Evolutionary conservation across 2,888 invertebrate genomes (phyloP).

Genomic region (Limenitis camilla): DNA sequence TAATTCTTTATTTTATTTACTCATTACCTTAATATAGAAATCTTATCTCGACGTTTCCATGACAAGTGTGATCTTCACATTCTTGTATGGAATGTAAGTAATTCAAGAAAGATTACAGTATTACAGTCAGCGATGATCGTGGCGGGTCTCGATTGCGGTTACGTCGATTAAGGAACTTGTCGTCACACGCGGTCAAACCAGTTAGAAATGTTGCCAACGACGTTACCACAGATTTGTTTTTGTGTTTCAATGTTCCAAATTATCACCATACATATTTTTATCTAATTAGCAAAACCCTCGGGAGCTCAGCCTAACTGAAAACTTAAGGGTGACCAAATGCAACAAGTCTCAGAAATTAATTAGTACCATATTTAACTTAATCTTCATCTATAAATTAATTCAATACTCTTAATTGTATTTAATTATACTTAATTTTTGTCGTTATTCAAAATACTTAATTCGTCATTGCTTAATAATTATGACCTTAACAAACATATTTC

Average conservation of each 20-base stretch:
- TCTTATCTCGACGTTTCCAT: not conserved
- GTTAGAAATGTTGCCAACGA: slow-evolving; percentile 45
- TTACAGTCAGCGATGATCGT: slow-evolving; percentile 28
- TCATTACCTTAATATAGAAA: no score
- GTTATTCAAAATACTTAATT: slow-evolving; percentile 1
- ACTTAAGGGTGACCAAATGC: no score
- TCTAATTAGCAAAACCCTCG: no score
- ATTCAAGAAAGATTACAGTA: slow-evolving; percentile 33
- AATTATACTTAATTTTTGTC: not conserved
- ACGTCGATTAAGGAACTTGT: slow-evolving; percentile 42
- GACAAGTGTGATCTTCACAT: not conserved
- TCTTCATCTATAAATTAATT: no score
- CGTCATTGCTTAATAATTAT: slow-evolving; percentile 1
- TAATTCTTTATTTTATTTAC: not conserved
- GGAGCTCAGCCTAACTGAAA: no score
- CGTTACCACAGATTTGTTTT: slow-evolving; percentile 27
- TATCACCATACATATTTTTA: not conserved
- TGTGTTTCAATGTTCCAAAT: slow-evolving; percentile 12
- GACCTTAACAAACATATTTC: slow-evolving; percentile 3
- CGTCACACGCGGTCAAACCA: slow-evolving; percentile 41
- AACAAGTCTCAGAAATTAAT: no score
- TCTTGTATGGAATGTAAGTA: slow-evolving; percentile 27
- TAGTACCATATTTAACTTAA: no score
- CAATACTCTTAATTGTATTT: no score
- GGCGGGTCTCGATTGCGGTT: slow-evolving; percentile 36